phyloP scores from a whole-genome alignment of 2,797 vertebrate species.

The Halcyon badia region DNA sequence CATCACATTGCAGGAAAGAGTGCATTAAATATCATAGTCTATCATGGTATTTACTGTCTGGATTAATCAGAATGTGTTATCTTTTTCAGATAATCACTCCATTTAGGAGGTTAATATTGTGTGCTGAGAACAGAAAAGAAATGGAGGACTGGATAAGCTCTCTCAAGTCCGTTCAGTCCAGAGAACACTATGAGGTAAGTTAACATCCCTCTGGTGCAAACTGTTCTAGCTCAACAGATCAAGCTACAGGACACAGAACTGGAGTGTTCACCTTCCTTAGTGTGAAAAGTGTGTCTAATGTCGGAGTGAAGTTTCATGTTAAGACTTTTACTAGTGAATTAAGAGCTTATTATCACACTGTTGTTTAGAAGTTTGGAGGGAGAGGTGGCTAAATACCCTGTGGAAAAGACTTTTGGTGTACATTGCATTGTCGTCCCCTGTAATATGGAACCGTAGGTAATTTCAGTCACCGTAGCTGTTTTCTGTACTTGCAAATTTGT shows the following conservation, averaged over 20 bases:
- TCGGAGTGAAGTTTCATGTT: background rate
- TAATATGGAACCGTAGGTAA: background rate
- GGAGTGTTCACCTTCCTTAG: background rate
- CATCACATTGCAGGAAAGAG: background rate
- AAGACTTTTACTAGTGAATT: background rate
- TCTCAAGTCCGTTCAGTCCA: conserved; percentile 92
- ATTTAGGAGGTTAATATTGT: conserved; percentile 90
- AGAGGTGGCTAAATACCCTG: background rate
- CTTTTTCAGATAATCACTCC: conserved; percentile 90
- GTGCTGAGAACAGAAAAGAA: conserved; percentile 92
- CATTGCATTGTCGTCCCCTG: background rate
- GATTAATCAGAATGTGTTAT: conserved; percentile 11
- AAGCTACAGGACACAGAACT: conserved; percentile 17
- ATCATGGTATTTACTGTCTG: background rate
- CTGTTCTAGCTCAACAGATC: background rate
- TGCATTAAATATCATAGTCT: background rate
- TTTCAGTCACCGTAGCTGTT: conserved; percentile 71
- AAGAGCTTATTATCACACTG: background rate
- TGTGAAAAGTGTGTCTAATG: background rate
- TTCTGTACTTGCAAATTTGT: conserved; percentile 84
- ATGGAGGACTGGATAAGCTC: conserved; percentile 96
- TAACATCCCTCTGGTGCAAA: background rate
- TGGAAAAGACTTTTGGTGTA: background rate
- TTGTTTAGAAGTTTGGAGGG: background rate
- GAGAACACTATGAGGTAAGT: conserved; percentile 97